Evolutionary conservation across 2,113 vertebrate species (phyloP).

Genomic region (Apteryx mantelli): DNA sequence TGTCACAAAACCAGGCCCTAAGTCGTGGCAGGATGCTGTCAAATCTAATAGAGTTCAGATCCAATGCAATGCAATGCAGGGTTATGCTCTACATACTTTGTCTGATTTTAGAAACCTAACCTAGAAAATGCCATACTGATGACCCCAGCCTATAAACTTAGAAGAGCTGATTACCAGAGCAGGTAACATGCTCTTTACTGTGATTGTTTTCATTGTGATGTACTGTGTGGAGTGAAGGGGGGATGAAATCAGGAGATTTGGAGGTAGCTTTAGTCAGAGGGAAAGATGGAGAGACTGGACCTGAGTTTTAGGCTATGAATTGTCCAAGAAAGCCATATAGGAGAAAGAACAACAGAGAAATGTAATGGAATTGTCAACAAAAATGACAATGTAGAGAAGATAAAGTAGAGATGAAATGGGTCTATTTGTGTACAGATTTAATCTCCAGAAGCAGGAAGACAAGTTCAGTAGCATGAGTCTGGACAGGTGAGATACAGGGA

Average conservation of each 20-base stretch:
- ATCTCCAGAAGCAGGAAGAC: background rate
- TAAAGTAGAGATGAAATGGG: background rate
- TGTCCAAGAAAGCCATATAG: rapidly evolving
- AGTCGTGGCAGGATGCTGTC: background rate
- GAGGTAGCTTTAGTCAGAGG: background rate
- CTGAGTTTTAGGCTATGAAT: background rate
- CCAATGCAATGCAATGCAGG: no score
- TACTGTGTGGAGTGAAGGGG: background rate
- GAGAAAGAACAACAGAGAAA: background rate
- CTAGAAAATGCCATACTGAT: background rate
- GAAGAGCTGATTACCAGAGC: background rate
- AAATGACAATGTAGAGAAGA: background rate
- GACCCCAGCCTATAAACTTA: background rate
- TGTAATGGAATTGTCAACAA: background rate
- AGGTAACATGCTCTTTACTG: background rate
- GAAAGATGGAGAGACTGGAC: background rate
- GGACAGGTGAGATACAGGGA: background rate
- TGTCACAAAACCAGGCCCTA: background rate
- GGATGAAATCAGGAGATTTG: background rate
- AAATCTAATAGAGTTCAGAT: background rate
- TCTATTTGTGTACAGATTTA: background rate
- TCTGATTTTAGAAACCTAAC: background rate
- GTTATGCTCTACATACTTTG: background rate
- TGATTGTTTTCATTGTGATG: background rate
- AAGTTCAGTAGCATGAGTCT: no score